These are phyloP conservation scores for Drosophila virilis DNA, from an alignment of 1,140 invertebrate genomes.

Conservation along the genomic window DNA sequence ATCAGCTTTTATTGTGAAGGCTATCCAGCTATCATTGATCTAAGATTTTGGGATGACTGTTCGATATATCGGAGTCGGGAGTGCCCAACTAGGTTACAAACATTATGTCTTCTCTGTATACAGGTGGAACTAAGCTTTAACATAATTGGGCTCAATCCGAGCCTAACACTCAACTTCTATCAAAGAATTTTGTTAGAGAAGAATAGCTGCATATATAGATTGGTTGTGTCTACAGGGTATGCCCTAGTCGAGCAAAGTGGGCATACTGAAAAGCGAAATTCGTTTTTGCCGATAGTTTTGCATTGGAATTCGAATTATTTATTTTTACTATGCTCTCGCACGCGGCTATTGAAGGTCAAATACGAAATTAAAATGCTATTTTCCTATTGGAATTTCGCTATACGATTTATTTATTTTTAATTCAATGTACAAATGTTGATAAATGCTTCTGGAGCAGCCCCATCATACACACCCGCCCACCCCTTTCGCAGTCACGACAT, in stretches of 20 bases:
- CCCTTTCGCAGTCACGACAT: conserved; percentile 9
- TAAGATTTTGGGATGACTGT: too few species aligned
- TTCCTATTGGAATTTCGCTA: conserved; percentile 36
- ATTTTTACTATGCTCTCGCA: conserved; percentile 17
- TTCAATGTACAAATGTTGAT: conserved; percentile 72
- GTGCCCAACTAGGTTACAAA: too few species aligned
- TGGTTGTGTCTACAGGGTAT: neutral
- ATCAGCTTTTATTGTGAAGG: too few species aligned
- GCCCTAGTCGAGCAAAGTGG: neutral
- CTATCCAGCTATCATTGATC: too few species aligned
- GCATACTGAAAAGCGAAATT: neutral
- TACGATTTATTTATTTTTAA: conserved; percentile 58
- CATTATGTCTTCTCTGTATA: too few species aligned
- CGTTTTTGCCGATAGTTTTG: conserved; percentile 12
- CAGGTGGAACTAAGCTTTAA: too few species aligned
- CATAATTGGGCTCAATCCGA: too few species aligned
- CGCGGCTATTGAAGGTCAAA: conserved; percentile 33
- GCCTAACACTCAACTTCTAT: too few species aligned
- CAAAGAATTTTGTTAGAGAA: too few species aligned
- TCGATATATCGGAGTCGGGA: too few species aligned
- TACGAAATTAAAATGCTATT: conserved; percentile 49
- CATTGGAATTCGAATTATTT: conserved; percentile 17
- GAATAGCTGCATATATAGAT: too few species aligned
- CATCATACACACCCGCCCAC: neutral
- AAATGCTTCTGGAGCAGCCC: conserved; percentile 57